Base-by-base conservation (phyloP, 2,113 vertebrate genomes). In the Lepus europaeus region DNA sequence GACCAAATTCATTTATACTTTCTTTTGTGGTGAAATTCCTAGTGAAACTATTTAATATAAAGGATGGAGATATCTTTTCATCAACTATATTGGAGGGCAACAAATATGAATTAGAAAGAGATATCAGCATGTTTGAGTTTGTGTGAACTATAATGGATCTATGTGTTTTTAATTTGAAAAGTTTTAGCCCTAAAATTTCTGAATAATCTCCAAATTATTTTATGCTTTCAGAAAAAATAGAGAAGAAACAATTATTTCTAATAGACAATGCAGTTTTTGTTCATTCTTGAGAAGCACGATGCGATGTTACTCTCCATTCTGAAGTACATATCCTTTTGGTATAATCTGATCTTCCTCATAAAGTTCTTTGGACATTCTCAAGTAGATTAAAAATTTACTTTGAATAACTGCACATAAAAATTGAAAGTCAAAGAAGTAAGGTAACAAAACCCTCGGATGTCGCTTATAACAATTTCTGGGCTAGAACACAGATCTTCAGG, bases 181-280 rank as follows among this genome's bases (percentile, higher is more conserved):
- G 19, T 59, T 59, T 59, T 59, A 59, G 19, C 19, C 56, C 56
- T 59, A 59, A 19, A 59, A 59, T 59, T 59, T 83, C 7, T 29
- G 9, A 76, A 84, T 86, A 27, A 36, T 36, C 4, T 93, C 89
- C 91, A 87, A 76, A 66, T 95, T 72, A 88, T n/a, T 66, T 59
- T 66, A 49, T 61, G 13, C 36, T 79, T 69, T 82, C 78, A 12
- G 36, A 87, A 91, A 91, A 81, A 17, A 63, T 76, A 78, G 29
- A 59, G 22, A 85, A 74, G 59, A 82, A 77, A 11, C 14, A 72
- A 79, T 73, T 90, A 78, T 88, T 90, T 66, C 89, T 49, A 89
- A 77, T 39, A 61, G 3, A 63, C 8, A 76, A 72, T 31, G 9
- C 7, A 51, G 36, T 93, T 77, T 86, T 82, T 59, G 63, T 68